phyloP scores from a whole-genome alignment of 2,888 invertebrate species.

The Melanostoma scalare region DNA sequence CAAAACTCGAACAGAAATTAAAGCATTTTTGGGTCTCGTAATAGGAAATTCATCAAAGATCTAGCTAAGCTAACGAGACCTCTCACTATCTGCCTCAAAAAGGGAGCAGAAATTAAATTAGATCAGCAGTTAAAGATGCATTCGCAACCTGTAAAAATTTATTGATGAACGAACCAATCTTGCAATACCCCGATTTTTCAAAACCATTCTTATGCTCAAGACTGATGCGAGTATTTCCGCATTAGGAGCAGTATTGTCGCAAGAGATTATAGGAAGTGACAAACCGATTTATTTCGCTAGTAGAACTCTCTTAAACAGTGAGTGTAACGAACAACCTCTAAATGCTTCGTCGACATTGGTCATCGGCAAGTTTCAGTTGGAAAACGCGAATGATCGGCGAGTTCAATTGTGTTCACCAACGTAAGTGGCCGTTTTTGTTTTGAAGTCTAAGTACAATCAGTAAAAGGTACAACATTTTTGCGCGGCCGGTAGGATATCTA shows the following conservation, averaged over 20 bases:
- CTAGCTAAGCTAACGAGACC: neutral
- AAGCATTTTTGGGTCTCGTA: neutral
- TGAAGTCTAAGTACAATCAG: too few species aligned
- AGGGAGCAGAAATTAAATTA: neutral
- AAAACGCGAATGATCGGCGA: too few species aligned
- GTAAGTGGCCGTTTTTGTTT: too few species aligned
- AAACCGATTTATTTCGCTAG: slow-evolving; percentile 75
- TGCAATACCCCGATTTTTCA: slow-evolving; percentile 6
- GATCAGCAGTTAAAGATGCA: neutral
- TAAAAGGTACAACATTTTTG: too few species aligned
- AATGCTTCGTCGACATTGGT: too few species aligned
- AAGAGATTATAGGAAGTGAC: slow-evolving; percentile 67
- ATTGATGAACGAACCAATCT: slow-evolving; percentile 10
- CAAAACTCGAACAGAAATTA: slow-evolving; percentile 3
- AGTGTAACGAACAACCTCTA: slow-evolving; percentile 53
- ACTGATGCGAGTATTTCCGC: slow-evolving; percentile 67
- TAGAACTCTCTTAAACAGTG: slow-evolving; percentile 70
- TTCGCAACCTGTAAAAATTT: slow-evolving; percentile 35
- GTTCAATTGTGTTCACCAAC: too few species aligned
- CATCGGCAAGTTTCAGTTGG: too few species aligned
- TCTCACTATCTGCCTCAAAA: neutral
- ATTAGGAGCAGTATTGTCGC: slow-evolving; percentile 75
- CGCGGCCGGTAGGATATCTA: too few species aligned
- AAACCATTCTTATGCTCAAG: slow-evolving; percentile 17
- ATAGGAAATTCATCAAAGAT: slow-evolving; percentile 2